These are phyloP conservation scores for Xyliphius kryptos DNA, from an alignment of 2,113 vertebrate species.

Conservation along the genomic window DNA sequence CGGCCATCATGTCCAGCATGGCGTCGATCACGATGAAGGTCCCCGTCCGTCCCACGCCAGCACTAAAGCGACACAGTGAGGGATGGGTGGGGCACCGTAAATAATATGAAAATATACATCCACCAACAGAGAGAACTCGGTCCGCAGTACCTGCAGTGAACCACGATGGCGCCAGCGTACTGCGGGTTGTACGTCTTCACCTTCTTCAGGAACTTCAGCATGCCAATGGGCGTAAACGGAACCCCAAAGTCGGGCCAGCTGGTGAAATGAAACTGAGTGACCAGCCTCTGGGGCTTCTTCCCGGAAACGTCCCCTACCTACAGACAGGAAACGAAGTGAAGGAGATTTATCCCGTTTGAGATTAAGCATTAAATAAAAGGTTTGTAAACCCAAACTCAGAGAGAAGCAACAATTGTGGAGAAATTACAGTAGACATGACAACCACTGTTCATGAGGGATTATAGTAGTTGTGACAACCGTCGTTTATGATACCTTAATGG, in stretches of 20 bases:
- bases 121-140: neutral
- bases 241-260: slow-evolving; percentile 98
- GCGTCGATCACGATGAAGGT: slow-evolving; percentile 97
- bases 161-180: slow-evolving; percentile 90
- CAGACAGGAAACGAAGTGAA: neutral
- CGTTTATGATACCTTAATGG: too few relatives aligned
- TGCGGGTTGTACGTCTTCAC: slow-evolving; percentile 91
- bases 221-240: slow-evolving; percentile 94
- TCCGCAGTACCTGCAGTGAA: slow-evolving; percentile 84
- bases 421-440: too few relatives aligned
- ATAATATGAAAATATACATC: neutral
- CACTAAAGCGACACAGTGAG: slow-evolving; percentile 55
- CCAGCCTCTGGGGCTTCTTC: slow-evolving; percentile 91
- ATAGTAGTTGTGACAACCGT: too few relatives aligned
- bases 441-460: too few relatives aligned
- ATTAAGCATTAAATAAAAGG: neutral
- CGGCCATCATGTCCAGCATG: slow-evolving; percentile 98
- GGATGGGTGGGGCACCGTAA: neutral
- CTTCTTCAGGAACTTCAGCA: slow-evolving; percentile 98
- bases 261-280: slow-evolving; percentile 98
- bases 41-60: slow-evolving; percentile 90
- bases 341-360: too few relatives aligned
- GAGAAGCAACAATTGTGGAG: too few relatives aligned
- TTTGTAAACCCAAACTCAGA: neutral
- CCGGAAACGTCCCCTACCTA: slow-evolving; percentile 92